These are phyloP conservation scores for Pachyrhynchus sulphureomaculatus DNA, from an alignment of 1,140 invertebrate species.

Conservation along the genomic window DNA sequence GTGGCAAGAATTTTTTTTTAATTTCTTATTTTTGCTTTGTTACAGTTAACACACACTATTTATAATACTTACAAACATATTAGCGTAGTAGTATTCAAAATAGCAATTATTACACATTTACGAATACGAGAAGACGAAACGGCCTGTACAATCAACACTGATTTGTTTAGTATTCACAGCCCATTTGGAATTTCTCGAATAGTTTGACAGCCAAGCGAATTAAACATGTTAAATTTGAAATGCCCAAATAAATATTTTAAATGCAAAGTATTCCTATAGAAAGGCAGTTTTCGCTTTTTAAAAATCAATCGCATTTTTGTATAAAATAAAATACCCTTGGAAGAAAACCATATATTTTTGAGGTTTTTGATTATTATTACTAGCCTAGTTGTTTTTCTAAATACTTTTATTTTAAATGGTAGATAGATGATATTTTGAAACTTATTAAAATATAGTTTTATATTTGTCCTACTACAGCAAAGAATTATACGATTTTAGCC, in stretches of 20 bases:
- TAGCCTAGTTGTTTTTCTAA: too few relatives aligned
- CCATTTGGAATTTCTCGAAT: slow-evolving; percentile 66
- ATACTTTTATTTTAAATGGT: too few relatives aligned
- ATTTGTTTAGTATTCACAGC: slow-evolving; percentile 68
- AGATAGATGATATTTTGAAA: too few relatives aligned
- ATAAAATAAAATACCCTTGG: background rate
- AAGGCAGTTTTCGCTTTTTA: background rate
- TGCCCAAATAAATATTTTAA: background rate
- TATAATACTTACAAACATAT: slow-evolving; percentile 48
- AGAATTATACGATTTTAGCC: too few relatives aligned
- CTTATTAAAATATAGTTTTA: too few relatives aligned
- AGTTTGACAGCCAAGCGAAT: slow-evolving; percentile 27
- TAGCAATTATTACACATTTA: slow-evolving; percentile 48
- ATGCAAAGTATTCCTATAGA: background rate
- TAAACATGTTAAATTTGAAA: background rate
- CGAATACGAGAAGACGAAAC: slow-evolving; percentile 58
- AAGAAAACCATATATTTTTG: too few relatives aligned
- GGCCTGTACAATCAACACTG: slow-evolving; percentile 67
- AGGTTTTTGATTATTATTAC: too few relatives aligned
- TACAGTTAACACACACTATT: slow-evolving; percentile 48
- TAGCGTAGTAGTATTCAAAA: slow-evolving; percentile 50
- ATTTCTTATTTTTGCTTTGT: slow-evolving; percentile 27
- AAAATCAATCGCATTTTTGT: too few relatives aligned
- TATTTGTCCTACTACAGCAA: too few relatives aligned
- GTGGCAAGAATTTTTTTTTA: slow-evolving; percentile 21